These are phyloP conservation scores for Conops quadrifasciatus DNA, from an alignment of 2,888 invertebrate species.

Conservation along the genomic window DNA sequence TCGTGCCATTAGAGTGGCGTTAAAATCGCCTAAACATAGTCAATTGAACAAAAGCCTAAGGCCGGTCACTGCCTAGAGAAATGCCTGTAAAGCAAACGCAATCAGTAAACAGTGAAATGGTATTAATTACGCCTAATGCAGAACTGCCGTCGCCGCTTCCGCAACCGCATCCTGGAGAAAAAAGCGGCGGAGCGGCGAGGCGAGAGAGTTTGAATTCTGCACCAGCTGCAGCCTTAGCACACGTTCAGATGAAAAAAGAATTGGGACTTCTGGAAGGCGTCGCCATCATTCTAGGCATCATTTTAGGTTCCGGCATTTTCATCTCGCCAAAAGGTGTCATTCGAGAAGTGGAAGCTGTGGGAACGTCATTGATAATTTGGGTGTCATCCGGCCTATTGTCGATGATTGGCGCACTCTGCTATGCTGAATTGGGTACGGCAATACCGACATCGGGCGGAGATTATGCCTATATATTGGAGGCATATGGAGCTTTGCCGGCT, in stretches of 20 bases:
- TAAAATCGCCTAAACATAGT: background rate
- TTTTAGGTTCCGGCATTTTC: slow-evolving; percentile 96
- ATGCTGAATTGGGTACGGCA: slow-evolving; percentile 86
- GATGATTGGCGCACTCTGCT: slow-evolving; percentile 93
- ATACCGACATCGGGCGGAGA: slow-evolving; percentile 96
- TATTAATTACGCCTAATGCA: slow-evolving; percentile 59
- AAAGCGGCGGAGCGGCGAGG: slow-evolving; percentile 50
- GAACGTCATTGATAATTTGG: slow-evolving; percentile 89
- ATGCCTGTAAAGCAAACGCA: slow-evolving; percentile 55
- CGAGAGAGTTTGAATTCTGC: slow-evolving; percentile 44
- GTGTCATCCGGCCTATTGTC: slow-evolving; percentile 86
- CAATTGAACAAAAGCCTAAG: background rate
- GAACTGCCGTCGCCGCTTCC: slow-evolving; percentile 49
- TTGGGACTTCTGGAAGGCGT: slow-evolving; percentile 90
- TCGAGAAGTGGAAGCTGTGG: slow-evolving; percentile 87
- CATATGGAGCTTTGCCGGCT: slow-evolving; percentile 89
- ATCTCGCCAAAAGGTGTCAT: slow-evolving; percentile 95
- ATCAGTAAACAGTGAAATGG: slow-evolving; percentile 63
- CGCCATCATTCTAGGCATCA: slow-evolving; percentile 92
- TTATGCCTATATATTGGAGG: slow-evolving; percentile 94
- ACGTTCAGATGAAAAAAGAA: slow-evolving; percentile 84
- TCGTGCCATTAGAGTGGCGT: too few species aligned
- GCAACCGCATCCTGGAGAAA: slow-evolving; percentile 17
- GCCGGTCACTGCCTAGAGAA: slow-evolving; percentile 33
- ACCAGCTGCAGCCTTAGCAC: too few species aligned